Base-by-base conservation (phyloP, 1,140 invertebrate genomes). In the Drosophila oshimai region DNA sequence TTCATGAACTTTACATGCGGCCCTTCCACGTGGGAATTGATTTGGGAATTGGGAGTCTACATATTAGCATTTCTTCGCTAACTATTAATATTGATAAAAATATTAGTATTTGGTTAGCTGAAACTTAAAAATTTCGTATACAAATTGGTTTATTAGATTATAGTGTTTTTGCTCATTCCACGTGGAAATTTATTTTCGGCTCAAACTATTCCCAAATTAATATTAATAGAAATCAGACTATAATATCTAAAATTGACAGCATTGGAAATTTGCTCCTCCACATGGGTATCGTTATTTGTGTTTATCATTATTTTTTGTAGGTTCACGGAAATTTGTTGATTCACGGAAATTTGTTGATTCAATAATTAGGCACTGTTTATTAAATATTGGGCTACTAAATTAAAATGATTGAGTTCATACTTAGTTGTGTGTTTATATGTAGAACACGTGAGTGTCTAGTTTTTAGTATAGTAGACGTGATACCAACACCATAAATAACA, bases 11-110 rank as follows among this genome's bases (percentile, higher is more conserved):
- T 61, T 33, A 33, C 36, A 9, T 28, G 28, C 7, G 45, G 6
- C 24, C 42, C 4, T 12, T 36, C 2, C 47, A 58, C 54, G 54
- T 54, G 46, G 49, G 29, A 54, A 34, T 28, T 31, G 4, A 20
- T 20, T 33, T 28, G 22, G 29, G 9, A 54, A 26, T 26, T 13
- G 31, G n/a, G 12, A 44, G 12, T 15, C 13, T 26, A 26, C 0
- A 36, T 18, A 36, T 29, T n/a, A n/a, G n/a, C n/a, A n/a, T n/a
- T n/a, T n/a, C n/a, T n/a, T n/a, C n/a, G n/a, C n/a, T n/a, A n/a
- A n/a, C n/a, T n/a, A n/a, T n/a, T n/a, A n/a, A n/a, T n/a, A n/a
- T n/a, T n/a, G n/a, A n/a, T n/a, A n/a, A n/a, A n/a, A n/a, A n/a
- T n/a, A n/a, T n/a, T n/a, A n/a, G n/a, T n/a, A n/a, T n/a, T n/a